Evolutionary conservation across 2,113 vertebrate genomes (phyloP).

Genomic region (Elachura formosa): DNA sequence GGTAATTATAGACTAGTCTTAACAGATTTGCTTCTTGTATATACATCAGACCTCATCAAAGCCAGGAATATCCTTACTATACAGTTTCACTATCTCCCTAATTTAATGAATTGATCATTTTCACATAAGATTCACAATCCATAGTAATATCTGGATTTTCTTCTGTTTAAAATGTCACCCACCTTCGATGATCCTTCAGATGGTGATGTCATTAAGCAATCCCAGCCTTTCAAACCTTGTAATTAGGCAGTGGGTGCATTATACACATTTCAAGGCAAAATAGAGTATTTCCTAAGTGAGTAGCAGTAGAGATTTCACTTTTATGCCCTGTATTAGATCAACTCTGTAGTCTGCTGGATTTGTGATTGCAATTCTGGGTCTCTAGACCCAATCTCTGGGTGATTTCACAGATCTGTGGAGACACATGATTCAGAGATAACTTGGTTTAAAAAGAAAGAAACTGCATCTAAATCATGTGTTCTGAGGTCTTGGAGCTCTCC

Average conservation of each 20-base stretch:
- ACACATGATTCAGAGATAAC: neutral
- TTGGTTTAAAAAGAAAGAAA: neutral
- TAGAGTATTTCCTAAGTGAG: neutral
- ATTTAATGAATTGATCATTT: neutral
- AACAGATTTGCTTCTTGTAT: neutral
- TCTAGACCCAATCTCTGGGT: neutral
- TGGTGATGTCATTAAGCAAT: neutral
- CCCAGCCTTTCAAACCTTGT: neutral
- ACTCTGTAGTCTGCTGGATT: neutral
- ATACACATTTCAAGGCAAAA: neutral
- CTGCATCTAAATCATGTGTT: neutral
- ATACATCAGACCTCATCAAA: neutral
- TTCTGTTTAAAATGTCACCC: neutral
- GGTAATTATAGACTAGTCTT: neutral
- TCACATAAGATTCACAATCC: neutral
- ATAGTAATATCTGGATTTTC: neutral
- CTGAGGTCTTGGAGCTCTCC: neutral
- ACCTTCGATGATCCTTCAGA: neutral
- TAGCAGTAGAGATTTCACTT: neutral
- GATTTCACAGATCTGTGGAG: neutral
- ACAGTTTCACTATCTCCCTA: neutral
- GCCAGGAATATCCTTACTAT: neutral
- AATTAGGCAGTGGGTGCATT: neutral
- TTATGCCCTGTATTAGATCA: neutral
- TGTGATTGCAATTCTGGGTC: neutral